A percentile compares a stretch with the other conserved stretches of the same genome.
These are phyloP conservation scores for Rhorus exstirpatorius DNA, from an alignment of 2,888 invertebrate species.

Conservation along the genomic window DNA sequence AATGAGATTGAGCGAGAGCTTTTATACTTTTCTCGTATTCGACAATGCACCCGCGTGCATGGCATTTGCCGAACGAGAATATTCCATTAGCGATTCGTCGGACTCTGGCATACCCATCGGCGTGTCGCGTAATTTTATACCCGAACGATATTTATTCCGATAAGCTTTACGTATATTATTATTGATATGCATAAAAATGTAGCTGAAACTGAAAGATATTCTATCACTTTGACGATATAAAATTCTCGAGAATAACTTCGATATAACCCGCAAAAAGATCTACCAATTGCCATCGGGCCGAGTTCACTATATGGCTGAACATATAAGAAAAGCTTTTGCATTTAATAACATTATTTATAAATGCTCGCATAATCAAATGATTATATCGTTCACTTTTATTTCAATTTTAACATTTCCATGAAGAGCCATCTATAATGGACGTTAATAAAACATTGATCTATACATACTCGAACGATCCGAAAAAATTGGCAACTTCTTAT, in stretches of 20 bases:
- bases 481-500: slow-evolving; percentile 11
- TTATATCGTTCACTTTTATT: too few species aligned
- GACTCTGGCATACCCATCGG: slow-evolving; percentile 73
- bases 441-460: slow-evolving; percentile 5
- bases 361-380: not conserved
- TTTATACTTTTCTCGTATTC: slow-evolving; percentile 78
- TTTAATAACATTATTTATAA: not conserved
- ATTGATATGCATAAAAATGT: not conserved
- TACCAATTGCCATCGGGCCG: too few species aligned
- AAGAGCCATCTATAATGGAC: not conserved
- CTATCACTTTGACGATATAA: slow-evolving; percentile 3
- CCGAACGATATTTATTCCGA: slow-evolving; percentile 52
- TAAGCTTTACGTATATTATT: slow-evolving; percentile 3
- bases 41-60: slow-evolving; percentile 73
- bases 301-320: too few species aligned
- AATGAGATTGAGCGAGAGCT: slow-evolving; percentile 75
- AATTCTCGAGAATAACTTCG: slow-evolving; percentile 1
- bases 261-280: not conserved
- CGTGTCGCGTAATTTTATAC: slow-evolving; percentile 76
- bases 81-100: slow-evolving; percentile 83
- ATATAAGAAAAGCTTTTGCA: not conserved
- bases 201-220: slow-evolving; percentile 1
- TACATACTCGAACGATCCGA: not conserved
- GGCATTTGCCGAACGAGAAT: slow-evolving; percentile 76
- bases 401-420: not conserved